Conservation (phyloP, 2,113 vertebrate species). For the Actenoides lindsayi region DNA sequence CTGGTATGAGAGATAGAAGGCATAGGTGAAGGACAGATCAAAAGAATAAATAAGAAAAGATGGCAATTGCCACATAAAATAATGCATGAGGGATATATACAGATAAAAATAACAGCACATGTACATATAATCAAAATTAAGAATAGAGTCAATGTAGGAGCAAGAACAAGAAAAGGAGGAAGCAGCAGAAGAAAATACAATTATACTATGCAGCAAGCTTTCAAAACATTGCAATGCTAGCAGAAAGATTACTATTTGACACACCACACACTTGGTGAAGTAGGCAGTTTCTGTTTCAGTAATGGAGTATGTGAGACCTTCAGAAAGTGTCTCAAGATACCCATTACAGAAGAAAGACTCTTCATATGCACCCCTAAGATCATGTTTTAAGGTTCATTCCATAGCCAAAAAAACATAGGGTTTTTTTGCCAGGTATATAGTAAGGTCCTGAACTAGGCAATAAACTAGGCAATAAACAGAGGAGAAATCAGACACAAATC, state of each 20-base stretch:
- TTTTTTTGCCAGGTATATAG: background rate
- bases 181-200: background rate
- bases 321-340: background rate
- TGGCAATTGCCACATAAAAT: background rate
- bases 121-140: background rate
- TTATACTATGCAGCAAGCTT: background rate
- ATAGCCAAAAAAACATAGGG: background rate
- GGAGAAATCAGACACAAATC: background rate
- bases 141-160: background rate
- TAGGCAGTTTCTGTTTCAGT: background rate
- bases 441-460: background rate
- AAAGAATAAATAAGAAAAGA: background rate
- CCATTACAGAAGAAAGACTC: background rate
- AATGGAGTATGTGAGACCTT: background rate
- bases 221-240: background rate
- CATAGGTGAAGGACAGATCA: background rate
- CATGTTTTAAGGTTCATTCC: background rate
- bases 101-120: background rate
- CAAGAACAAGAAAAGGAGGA: background rate
- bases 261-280: background rate
- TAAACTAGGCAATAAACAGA: background rate
- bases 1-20: background rate
- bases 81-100: background rate
- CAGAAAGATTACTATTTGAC: background rate
- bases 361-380: background rate